These are phyloP conservation scores for Sphinx pinastri DNA, from an alignment of 2,888 invertebrate species.

Conservation along the genomic window DNA sequence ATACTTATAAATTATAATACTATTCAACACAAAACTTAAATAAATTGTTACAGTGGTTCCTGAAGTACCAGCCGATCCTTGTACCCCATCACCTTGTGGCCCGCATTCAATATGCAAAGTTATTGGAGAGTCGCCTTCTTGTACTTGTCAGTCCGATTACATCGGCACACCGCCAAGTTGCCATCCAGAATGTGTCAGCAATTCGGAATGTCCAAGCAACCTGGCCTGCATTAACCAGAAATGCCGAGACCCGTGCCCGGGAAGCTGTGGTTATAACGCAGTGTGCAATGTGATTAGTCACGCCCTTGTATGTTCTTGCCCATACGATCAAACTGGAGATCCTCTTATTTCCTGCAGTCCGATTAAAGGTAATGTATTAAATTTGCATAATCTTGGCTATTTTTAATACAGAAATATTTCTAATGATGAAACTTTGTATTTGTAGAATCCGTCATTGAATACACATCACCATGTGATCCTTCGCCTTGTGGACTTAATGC, in stretches of 20 bases:
- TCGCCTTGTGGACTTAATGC: conserved; percentile 88
- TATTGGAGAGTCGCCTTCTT: conserved; percentile 85
- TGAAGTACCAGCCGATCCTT: conserved; percentile 82
- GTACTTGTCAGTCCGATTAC: conserved; percentile 86
- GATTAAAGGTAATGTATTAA: conserved; percentile 60
- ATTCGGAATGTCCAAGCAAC: conserved; percentile 86
- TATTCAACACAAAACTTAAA: not conserved
- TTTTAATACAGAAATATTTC: not conserved
- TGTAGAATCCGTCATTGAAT: conserved; percentile 70
- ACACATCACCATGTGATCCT: conserved; percentile 85
- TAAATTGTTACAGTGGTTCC: conserved; percentile 60
- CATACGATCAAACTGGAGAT: conserved; percentile 86
- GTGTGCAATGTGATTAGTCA: conserved; percentile 90
- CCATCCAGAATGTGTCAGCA: conserved; percentile 87
- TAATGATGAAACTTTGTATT: conserved; percentile 31
- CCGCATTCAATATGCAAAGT: conserved; percentile 86
- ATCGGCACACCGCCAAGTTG: conserved; percentile 86
- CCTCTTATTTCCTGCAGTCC: conserved; percentile 82
- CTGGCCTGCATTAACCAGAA: conserved; percentile 87
- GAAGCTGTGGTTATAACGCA: conserved; percentile 87
- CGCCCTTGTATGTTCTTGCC: conserved; percentile 86
- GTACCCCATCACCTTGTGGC: conserved; percentile 87
- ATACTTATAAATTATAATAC: not conserved
- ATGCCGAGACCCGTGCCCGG: conserved; percentile 88
- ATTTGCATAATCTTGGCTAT: not conserved